These are phyloP conservation scores for Arrhamphus sclerolepis DNA, from an alignment of 2,797 vertebrate species.

Conservation along the genomic window DNA sequence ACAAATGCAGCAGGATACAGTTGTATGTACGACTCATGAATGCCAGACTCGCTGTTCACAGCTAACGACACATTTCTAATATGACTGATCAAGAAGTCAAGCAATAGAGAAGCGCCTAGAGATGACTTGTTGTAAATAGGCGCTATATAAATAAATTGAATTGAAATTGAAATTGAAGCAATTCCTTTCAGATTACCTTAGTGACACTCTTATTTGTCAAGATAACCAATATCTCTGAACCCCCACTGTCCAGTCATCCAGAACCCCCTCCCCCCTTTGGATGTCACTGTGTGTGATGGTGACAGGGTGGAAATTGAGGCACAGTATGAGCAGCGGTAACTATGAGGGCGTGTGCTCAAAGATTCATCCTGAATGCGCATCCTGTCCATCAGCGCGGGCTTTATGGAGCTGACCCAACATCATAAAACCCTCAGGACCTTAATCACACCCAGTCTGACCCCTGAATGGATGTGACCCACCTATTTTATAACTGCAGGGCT, in stretches of 20 bases:
- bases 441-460: conserved; percentile 50
- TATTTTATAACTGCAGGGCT: background rate
- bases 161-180: too few species aligned
- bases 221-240: too few species aligned
- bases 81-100: too few species aligned
- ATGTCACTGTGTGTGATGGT: background rate
- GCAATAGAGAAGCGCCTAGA: too few species aligned
- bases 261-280: background rate
- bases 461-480: conserved; percentile 29
- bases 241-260: too few species aligned
- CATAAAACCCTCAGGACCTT: conserved; percentile 61
- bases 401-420: conserved; percentile 39
- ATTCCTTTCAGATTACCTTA: background rate
- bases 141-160: too few species aligned
- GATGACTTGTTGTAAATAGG: too few species aligned
- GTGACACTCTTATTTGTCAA: background rate
- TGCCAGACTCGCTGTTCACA: conserved; percentile 16
- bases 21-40: conserved; percentile 12
- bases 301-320: conserved; percentile 8
- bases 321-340: conserved; percentile 24
- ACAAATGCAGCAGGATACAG: conserved; percentile 34
- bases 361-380: conserved; percentile 50
- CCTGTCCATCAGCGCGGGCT: conserved; percentile 45
- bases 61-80: background rate
- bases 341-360: conserved; percentile 33